phyloP scores from a whole-genome alignment of 2,113 vertebrate genomes.

The Petrocephalus microphthalmus region DNA sequence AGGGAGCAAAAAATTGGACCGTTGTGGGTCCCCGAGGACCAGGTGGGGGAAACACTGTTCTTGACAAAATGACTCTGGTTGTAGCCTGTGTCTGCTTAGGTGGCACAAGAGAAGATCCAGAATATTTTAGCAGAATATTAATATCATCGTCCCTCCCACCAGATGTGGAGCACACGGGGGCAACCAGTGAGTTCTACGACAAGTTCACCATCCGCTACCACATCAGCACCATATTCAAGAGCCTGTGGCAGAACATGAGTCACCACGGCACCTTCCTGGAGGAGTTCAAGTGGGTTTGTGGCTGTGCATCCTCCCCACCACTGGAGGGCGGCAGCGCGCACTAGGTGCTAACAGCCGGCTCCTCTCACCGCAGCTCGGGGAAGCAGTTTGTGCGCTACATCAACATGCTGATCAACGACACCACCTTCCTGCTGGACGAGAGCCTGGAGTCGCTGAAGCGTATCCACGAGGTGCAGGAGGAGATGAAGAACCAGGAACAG shows the following conservation, averaged over 20 bases:
- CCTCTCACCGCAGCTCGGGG: conserved; percentile 70
- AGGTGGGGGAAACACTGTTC: not conserved
- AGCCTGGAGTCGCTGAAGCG: conserved; percentile 96
- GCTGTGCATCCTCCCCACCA: not conserved
- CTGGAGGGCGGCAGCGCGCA: not conserved
- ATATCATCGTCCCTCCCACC: not conserved
- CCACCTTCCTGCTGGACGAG: conserved; percentile 82
- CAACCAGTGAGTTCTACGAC: conserved; percentile 97
- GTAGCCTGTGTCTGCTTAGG: not conserved
- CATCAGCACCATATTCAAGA: conserved; percentile 99
- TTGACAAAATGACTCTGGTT: not conserved
- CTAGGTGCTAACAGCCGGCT: not conserved
- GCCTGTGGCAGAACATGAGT: conserved; percentile 93
- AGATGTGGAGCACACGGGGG: conserved; percentile 97
- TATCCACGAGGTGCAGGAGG: conserved; percentile 96
- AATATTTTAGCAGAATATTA: not conserved
- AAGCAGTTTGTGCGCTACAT: conserved; percentile 99
- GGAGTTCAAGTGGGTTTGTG: conserved; percentile 92
- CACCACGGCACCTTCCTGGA: conserved; percentile 98
- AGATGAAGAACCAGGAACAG: conserved; percentile 98
- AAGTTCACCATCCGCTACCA: conserved; percentile 99
- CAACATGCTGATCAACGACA: conserved; percentile 99
- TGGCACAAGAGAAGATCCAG: not conserved
- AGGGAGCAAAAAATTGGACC: not conserved
- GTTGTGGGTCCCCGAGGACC: not conserved